phyloP scores from a whole-genome alignment of 2,113 vertebrate species.

The Turnix velox region DNA sequence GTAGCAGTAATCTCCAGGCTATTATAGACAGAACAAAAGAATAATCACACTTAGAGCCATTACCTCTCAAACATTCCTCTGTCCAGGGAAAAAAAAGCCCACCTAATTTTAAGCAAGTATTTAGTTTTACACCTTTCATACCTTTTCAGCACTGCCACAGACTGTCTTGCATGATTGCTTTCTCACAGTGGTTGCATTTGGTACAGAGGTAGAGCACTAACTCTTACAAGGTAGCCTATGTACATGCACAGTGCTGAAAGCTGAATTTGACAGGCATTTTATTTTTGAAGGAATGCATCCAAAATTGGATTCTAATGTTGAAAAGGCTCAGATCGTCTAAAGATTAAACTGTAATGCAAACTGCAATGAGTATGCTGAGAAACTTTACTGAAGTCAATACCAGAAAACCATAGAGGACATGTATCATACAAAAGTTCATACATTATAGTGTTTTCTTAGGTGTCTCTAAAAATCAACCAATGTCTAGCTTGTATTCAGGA shows the following conservation, averaged over 20 bases:
- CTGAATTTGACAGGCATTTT: neutral
- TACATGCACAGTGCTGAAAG: neutral
- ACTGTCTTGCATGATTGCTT: neutral
- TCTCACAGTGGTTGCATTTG: neutral
- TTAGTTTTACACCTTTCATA: neutral
- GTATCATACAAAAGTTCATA: neutral
- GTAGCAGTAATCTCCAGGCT: slow-evolving; percentile 70
- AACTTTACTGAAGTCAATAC: neutral
- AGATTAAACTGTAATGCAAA: neutral
- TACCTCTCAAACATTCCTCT: slow-evolving; percentile 43
- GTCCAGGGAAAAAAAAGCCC: neutral
- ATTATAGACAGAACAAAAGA: slow-evolving; percentile 61
- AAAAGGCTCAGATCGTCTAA: neutral
- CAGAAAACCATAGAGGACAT: neutral
- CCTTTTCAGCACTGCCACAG: neutral
- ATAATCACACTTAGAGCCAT: slow-evolving; percentile 13
- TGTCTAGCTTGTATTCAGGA: neutral
- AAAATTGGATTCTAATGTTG: neutral
- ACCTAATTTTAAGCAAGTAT: neutral
- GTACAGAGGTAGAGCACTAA: neutral
- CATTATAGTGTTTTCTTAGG: neutral
- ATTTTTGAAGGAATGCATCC: neutral
- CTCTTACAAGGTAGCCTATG: neutral
- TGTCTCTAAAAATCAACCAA: slow-evolving; percentile 11
- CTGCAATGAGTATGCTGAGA: neutral